These are phyloP conservation scores for Oryctolagus cuniculus DNA, from an alignment of 2,113 vertebrate genomes.

Conservation along the genomic window DNA sequence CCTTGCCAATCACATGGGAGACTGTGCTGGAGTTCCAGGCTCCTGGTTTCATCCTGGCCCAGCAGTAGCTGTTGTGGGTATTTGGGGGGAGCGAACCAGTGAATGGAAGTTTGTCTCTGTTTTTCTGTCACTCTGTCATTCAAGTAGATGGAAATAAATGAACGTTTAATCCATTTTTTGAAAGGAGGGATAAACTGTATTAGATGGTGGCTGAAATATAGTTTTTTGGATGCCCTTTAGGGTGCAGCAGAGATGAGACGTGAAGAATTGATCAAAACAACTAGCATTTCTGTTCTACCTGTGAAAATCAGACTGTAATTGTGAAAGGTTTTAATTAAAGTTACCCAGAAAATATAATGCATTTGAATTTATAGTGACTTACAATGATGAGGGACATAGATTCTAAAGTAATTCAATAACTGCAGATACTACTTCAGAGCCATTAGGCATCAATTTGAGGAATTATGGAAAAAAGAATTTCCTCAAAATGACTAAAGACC, in stretches of 20 bases:
- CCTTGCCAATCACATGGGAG: no score
- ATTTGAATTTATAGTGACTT: slow-evolving; percentile 4
- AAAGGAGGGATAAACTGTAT: not conserved
- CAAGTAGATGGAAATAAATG: no score
- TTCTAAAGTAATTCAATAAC: slow-evolving; percentile 38
- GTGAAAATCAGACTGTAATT: not conserved
- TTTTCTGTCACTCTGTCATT: no score
- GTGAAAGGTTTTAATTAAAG: slow-evolving; percentile 31
- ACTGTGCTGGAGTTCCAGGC: no score
- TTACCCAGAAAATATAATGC: not conserved
- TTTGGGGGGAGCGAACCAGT: no score
- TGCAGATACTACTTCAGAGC: not conserved
- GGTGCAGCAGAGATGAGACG: not conserved
- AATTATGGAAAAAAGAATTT: not conserved
- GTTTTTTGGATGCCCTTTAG: not conserved
- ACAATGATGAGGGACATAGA: not conserved
- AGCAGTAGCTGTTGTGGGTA: no score
- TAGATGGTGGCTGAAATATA: not conserved
- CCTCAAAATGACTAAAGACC: not conserved
- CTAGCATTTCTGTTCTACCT: not conserved
- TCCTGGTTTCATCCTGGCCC: no score
- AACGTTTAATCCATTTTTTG: no score
- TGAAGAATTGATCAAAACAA: not conserved
- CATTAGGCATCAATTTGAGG: not conserved
- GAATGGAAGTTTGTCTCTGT: no score